Percentiles rank a stretch among this genome's conserved stretches.
phyloP scores from a whole-genome alignment of 2,797 vertebrate species.

The Molossus alvarezi region DNA sequence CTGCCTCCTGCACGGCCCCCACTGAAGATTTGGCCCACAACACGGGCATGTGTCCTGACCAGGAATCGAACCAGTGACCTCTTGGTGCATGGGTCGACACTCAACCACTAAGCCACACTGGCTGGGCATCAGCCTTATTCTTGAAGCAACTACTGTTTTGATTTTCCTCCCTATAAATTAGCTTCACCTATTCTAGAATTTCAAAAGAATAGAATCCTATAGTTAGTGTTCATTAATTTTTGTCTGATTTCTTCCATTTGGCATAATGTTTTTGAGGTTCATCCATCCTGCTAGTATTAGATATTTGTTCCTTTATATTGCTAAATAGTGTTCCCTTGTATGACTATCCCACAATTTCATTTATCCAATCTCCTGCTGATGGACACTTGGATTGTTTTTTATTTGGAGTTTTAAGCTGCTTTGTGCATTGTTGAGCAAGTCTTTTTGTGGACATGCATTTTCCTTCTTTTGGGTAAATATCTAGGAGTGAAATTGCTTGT shows the following conservation, averaged over 20 bases:
- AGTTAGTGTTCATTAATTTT: background rate
- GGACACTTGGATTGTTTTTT: background rate
- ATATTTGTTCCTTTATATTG: background rate
- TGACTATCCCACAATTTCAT: background rate
- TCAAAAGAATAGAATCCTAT: background rate
- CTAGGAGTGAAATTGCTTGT: background rate
- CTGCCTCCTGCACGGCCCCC: too few species aligned
- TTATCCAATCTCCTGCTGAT: background rate
- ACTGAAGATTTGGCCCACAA: too few species aligned
- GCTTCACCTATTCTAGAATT: background rate
- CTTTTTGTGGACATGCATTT: background rate
- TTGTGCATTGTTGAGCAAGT: background rate
- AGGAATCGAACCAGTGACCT: too few species aligned
- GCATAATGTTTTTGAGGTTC: background rate
- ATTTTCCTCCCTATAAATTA: background rate
- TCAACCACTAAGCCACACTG: too few species aligned
- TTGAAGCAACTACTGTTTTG: background rate
- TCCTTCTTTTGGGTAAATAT: constrained; percentile 47
- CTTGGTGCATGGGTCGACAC: too few species aligned
- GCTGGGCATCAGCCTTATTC: too few species aligned
- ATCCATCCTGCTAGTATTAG: background rate
- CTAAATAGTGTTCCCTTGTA: background rate
- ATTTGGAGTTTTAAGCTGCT: background rate
- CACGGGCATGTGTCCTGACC: too few species aligned
- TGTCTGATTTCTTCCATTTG: constrained; percentile 4